A percentile compares a stretch with the other conserved stretches of the same genome.
Evolutionary conservation across 1,140 invertebrate species (phyloP).

Genomic region (Wiebesia pumilae): DNA sequence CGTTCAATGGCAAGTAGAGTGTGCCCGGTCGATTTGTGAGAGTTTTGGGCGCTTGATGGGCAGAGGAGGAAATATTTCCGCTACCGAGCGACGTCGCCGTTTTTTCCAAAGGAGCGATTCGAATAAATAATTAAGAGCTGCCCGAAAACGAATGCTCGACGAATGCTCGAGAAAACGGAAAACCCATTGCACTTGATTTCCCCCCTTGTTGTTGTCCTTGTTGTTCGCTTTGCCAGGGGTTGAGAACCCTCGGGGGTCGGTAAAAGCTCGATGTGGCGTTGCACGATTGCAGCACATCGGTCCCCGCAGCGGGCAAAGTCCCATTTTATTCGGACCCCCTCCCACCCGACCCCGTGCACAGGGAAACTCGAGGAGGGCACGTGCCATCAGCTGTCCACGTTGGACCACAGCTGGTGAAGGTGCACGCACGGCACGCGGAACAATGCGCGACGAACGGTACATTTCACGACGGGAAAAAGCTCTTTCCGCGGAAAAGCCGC

Average conservation of each 20-base stretch:
- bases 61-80: too few species aligned
- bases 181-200: background rate
- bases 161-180: too few species aligned
- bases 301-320: slow-evolving; percentile 39
- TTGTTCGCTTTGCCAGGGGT: background rate
- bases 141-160: too few species aligned
- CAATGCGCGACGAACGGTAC: slow-evolving; percentile 48
- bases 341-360: slow-evolving; percentile 45
- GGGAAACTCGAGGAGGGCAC: slow-evolving; percentile 67
- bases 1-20: too few species aligned
- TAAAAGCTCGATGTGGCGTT: slow-evolving; percentile 56
- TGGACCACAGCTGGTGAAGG: slow-evolving; percentile 69
- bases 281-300: slow-evolving; percentile 57
- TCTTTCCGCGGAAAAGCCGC: slow-evolving; percentile 51
- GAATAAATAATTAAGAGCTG: too few species aligned
- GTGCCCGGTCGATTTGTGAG: too few species aligned
- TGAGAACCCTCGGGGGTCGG: slow-evolving; percentile 62
- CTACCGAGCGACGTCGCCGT: too few species aligned
- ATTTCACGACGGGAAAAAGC: slow-evolving; percentile 43
- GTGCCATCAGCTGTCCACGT: slow-evolving; percentile 72
- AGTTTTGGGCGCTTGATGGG: too few species aligned
- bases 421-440: slow-evolving; percentile 35
- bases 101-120: too few species aligned
- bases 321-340: slow-evolving; percentile 41
- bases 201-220: background rate